A percentile compares a stretch with the other conserved stretches of the same genome.
phyloP scores from a whole-genome alignment of 1,140 invertebrate genomes.

The Dendrolimus kikuchii region DNA sequence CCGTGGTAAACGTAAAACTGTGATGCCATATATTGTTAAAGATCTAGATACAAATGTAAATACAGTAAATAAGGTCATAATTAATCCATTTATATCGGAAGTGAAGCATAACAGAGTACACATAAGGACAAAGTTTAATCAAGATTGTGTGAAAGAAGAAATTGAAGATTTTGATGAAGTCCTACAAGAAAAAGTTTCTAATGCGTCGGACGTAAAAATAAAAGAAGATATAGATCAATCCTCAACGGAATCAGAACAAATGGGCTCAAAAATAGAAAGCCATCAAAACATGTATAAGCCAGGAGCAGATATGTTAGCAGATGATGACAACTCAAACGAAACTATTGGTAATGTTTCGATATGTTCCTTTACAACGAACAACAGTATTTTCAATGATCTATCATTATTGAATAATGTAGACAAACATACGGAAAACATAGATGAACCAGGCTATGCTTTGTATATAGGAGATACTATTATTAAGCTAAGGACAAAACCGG shows the following conservation, averaged over 20 bases:
- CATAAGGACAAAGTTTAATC: neutral
- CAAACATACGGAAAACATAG: slow-evolving; percentile 17
- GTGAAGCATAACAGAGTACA: too few relatives aligned
- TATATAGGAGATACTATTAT: too few relatives aligned
- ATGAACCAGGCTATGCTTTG: neutral
- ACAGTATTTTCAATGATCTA: slow-evolving; percentile 19
- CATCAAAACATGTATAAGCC: slow-evolving; percentile 1
- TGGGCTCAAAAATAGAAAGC: slow-evolving; percentile 7
- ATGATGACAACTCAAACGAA: slow-evolving; percentile 35
- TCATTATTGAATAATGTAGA: slow-evolving; percentile 28
- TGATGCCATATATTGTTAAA: too few relatives aligned
- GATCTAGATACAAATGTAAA: too few relatives aligned
- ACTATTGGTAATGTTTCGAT: slow-evolving; percentile 29
- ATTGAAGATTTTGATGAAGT: too few relatives aligned
- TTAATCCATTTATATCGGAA: too few relatives aligned
- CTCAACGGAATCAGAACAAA: too few relatives aligned
- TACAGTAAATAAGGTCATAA: too few relatives aligned
- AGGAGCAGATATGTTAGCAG: neutral
- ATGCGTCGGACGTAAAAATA: slow-evolving; percentile 22
- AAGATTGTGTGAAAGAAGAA: neutral
- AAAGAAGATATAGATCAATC: neutral
- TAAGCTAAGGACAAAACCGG: too few relatives aligned
- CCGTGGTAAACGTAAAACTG: too few relatives aligned
- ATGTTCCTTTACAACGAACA: slow-evolving; percentile 20
- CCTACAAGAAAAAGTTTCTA: too few relatives aligned